These are phyloP conservation scores for Apoda limacodes DNA, from an alignment of 2,888 invertebrate genomes.

Conservation along the genomic window DNA sequence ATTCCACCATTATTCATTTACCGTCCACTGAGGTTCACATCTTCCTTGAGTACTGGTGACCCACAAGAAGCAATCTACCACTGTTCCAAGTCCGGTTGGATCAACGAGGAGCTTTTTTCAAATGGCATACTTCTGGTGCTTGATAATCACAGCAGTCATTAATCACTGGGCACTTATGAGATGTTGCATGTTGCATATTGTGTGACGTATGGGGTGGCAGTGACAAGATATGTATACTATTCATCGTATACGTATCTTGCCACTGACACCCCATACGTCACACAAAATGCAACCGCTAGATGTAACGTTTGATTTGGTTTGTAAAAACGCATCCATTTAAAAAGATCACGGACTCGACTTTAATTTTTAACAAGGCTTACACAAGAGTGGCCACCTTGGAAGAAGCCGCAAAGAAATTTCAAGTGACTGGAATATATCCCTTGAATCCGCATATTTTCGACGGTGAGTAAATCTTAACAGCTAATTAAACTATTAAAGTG, in stretches of 20 bases:
- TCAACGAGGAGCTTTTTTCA: slow-evolving; percentile 17
- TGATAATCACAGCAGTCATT: slow-evolving; percentile 25
- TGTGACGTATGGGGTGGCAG: too few relatives aligned
- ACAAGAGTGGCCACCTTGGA: slow-evolving; percentile 18
- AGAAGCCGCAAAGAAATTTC: slow-evolving; percentile 22
- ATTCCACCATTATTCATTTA: slow-evolving; percentile 18
- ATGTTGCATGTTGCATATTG: slow-evolving; percentile 20
- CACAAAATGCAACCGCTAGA: slow-evolving; percentile 26
- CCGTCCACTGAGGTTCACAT: slow-evolving; percentile 14
- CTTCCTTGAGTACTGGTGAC: slow-evolving; percentile 10
- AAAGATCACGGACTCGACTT: too few relatives aligned
- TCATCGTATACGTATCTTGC: slow-evolving; percentile 19
- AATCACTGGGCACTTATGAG: slow-evolving; percentile 17
- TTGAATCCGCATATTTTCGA: slow-evolving; percentile 22
- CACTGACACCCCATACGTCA: slow-evolving; percentile 23
- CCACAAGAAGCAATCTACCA: slow-evolving; percentile 9
- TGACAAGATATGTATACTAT: too few relatives aligned
- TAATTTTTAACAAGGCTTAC: slow-evolving; percentile 19
- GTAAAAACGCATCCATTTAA: too few relatives aligned
- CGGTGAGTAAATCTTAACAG: too few relatives aligned
- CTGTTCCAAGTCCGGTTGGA: slow-evolving; percentile 13
- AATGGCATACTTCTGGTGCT: slow-evolving; percentile 23
- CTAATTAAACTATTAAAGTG: too few relatives aligned
- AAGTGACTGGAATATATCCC: slow-evolving; percentile 22
- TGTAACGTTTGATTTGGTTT: slow-evolving; percentile 17